Evolutionary conservation across 2,113 vertebrate species (phyloP).

Genomic region (Scomber japonicus): DNA sequence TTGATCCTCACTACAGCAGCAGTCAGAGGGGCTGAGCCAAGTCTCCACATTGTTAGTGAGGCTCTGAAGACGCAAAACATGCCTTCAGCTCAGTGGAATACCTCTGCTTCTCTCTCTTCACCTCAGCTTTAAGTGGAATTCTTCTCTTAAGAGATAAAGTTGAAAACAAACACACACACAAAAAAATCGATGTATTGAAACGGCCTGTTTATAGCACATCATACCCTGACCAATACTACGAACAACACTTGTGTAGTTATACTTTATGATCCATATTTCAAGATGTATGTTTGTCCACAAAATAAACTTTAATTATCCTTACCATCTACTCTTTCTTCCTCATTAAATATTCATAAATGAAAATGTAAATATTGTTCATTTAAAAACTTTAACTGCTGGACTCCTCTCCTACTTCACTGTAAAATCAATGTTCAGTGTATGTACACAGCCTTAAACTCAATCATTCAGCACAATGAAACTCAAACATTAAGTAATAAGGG

Average conservation of each 20-base stretch:
- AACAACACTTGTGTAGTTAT: background rate
- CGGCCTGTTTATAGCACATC: background rate
- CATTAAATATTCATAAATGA: too few species aligned
- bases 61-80: slow-evolving; percentile 21
- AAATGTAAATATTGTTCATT: too few species aligned
- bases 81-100: slow-evolving; percentile 7
- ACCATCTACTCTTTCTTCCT: too few species aligned
- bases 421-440: too few species aligned
- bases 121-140: background rate
- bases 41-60: slow-evolving; percentile 31
- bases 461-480: too few species aligned
- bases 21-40: slow-evolving; percentile 15
- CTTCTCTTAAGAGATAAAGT: background rate
- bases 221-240: background rate
- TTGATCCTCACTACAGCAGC: slow-evolving; percentile 29
- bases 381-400: too few species aligned
- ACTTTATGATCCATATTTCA: too few species aligned
- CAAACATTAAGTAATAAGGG: too few species aligned
- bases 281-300: too few species aligned
- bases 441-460: too few species aligned
- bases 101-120: background rate
- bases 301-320: too few species aligned
- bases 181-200: background rate
- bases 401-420: too few species aligned
- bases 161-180: slow-evolving; percentile 3